Percentiles rank a stretch among this genome's conserved stretches.
Conservation (phyloP, 2,113 vertebrate species). For the Monopterus albus region DNA sequence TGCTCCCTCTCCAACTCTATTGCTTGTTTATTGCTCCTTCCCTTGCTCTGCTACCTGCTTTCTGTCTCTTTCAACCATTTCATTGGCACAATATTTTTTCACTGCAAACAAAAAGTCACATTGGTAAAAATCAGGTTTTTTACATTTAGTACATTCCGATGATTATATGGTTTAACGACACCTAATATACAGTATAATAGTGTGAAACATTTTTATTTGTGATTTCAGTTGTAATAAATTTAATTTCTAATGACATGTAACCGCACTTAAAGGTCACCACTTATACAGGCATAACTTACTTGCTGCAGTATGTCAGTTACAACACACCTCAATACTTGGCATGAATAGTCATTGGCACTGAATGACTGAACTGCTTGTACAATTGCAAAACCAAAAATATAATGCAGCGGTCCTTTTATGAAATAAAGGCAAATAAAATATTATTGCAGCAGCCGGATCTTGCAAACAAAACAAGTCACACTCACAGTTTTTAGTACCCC, state of each 20-base stretch:
- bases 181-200: neutral
- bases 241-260: neutral
- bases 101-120: neutral
- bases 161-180: slow-evolving; percentile 1
- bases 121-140: neutral
- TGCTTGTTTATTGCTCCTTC: neutral
- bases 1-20: neutral
- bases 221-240: neutral
- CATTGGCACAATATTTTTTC: neutral
- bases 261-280: too few relatives aligned
- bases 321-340: too few relatives aligned
- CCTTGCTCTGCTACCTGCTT: neutral
- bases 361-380: too few relatives aligned
- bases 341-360: too few relatives aligned
- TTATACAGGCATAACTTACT: too few relatives aligned
- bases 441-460: too few relatives aligned
- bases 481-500: too few relatives aligned
- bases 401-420: too few relatives aligned
- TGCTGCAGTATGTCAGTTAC: too few relatives aligned
- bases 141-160: neutral
- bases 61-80: neutral
- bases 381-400: too few relatives aligned
- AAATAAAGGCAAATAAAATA: too few relatives aligned
- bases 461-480: too few relatives aligned
- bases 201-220: neutral